Evolutionary conservation across 2,888 invertebrate genomes (phyloP).

Genomic region (Anthrax anthrax): DNA sequence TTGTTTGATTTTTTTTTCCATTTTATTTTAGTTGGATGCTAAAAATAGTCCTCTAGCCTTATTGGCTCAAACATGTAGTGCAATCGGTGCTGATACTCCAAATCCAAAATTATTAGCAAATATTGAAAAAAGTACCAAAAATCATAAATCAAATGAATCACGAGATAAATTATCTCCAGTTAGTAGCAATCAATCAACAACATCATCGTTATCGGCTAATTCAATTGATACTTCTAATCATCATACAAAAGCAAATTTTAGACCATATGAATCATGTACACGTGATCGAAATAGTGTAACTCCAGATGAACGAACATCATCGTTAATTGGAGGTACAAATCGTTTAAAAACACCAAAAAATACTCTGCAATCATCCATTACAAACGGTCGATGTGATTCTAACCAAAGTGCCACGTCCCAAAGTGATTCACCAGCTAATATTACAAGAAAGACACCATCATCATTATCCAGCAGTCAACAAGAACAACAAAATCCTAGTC

Average conservation of each 20-base stretch:
- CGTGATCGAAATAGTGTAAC: conserved; percentile 46
- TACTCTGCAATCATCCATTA: conserved; percentile 9
- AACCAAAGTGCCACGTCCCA: conserved; percentile 54
- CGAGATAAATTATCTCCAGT: conserved; percentile 47
- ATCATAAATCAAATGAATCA: conserved; percentile 34
- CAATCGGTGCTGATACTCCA: conserved; percentile 82
- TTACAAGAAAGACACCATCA: conserved; percentile 11
- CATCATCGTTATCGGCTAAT: conserved; percentile 35
- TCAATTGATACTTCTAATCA: conserved; percentile 20
- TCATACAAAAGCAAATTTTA: conserved; percentile 46
- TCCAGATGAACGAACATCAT: conserved; percentile 40
- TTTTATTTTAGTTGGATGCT: conserved; percentile 81
- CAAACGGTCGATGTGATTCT: conserved; percentile 45
- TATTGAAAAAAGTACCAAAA: conserved; percentile 52
- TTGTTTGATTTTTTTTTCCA: conserved; percentile 13
- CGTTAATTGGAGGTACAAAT: conserved; percentile 12
- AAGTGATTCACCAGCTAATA: conserved; percentile 26
- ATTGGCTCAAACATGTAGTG: conserved; percentile 93
- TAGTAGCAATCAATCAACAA: conserved; percentile 29
- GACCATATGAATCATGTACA: conserved; percentile 58
- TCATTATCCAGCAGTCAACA: conserved; percentile 1
- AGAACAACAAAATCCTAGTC: conserved; percentile 20
- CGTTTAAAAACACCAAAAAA: conserved; percentile 27
- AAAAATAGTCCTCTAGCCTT: conserved; percentile 94
- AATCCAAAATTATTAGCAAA: conserved; percentile 61